Evolutionary conservation across 2,888 invertebrate genomes (phyloP).

Genomic region (Caenorhabditis sulstoni): DNA sequence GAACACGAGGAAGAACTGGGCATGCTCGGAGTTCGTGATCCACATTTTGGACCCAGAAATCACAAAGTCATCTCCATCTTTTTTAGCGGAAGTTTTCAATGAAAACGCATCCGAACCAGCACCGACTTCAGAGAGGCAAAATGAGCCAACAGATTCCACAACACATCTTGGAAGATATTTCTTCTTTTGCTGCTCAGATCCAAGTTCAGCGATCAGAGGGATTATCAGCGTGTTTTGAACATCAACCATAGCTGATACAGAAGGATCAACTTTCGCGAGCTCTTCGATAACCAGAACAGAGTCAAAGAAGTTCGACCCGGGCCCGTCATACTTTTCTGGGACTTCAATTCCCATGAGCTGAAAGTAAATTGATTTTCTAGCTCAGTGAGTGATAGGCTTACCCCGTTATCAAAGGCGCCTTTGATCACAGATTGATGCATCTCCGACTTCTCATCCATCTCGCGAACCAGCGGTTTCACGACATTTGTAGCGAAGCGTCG

Average conservation of each 20-base stretch:
- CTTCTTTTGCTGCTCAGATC: constrained; percentile 90
- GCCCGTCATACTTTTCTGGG: constrained; percentile 87
- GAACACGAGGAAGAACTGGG: constrained; percentile 88
- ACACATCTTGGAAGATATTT: constrained; percentile 91
- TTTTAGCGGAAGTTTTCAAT: constrained; percentile 91
- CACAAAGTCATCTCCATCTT: constrained; percentile 89
- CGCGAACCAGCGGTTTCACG: constrained; percentile 89
- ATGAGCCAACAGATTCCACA: constrained; percentile 84
- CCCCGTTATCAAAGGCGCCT: constrained; percentile 91
- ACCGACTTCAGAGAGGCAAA: constrained; percentile 90
- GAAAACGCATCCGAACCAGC: constrained; percentile 97
- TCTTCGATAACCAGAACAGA: constrained; percentile 94
- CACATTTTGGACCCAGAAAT: constrained; percentile 97
- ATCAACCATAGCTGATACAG: constrained; percentile 92
- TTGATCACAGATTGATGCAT: constrained; percentile 85
- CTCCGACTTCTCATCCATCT: constrained; percentile 92
- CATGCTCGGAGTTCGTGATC: constrained; percentile 96
- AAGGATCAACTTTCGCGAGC: constrained; percentile 90
- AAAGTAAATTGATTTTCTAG: background rate
- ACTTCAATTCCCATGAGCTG: constrained; percentile 92
- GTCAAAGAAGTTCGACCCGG: constrained; percentile 92
- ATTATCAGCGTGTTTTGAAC: constrained; percentile 96
- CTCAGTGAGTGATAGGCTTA: too few relatives aligned
- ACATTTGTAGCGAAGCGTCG: constrained; percentile 91
- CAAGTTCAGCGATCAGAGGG: constrained; percentile 89